phyloP scores from a whole-genome alignment of 2,113 vertebrate genomes.

The Excalfactoria chinensis region DNA sequence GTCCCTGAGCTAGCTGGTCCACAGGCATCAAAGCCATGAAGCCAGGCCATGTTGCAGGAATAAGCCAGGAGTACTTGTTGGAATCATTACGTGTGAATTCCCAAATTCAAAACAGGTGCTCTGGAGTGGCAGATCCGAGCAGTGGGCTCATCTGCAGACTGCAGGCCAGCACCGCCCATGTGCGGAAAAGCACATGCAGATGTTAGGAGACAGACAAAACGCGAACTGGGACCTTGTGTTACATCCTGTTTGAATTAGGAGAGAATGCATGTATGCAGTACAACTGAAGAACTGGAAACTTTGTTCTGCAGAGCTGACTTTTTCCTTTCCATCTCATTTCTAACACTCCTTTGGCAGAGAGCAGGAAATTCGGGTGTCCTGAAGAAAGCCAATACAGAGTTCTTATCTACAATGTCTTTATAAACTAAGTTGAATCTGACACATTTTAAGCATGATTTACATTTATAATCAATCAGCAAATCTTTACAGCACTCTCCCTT shows the following conservation, averaged over 20 bases:
- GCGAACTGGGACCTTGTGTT: rapidly evolving
- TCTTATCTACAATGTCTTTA: background rate
- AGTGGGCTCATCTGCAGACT: background rate
- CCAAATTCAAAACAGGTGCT: slow-evolving; percentile 15
- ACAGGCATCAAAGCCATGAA: background rate
- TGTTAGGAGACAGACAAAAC: slow-evolving; percentile 1
- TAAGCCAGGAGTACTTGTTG: background rate
- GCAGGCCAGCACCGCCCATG: background rate
- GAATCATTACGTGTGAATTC: background rate
- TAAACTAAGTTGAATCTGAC: background rate
- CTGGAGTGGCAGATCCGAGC: background rate
- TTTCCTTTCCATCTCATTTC: background rate
- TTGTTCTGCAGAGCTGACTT: background rate
- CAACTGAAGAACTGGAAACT: background rate
- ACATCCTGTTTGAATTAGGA: slow-evolving; percentile 5
- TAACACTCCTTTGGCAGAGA: background rate
- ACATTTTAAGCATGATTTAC: background rate
- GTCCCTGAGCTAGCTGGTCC: rapidly evolving
- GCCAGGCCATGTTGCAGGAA: rapidly evolving
- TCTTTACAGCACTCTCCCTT: background rate
- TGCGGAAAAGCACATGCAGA: slow-evolving; percentile 42
- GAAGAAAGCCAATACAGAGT: rapidly evolving
- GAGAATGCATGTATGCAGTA: background rate
- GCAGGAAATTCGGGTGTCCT: background rate
- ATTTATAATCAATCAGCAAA: background rate